Percentiles rank a stretch among this genome's conserved stretches.
These are phyloP conservation scores for Lagopus muta DNA, from an alignment of 2,113 vertebrate species.

Conservation along the genomic window DNA sequence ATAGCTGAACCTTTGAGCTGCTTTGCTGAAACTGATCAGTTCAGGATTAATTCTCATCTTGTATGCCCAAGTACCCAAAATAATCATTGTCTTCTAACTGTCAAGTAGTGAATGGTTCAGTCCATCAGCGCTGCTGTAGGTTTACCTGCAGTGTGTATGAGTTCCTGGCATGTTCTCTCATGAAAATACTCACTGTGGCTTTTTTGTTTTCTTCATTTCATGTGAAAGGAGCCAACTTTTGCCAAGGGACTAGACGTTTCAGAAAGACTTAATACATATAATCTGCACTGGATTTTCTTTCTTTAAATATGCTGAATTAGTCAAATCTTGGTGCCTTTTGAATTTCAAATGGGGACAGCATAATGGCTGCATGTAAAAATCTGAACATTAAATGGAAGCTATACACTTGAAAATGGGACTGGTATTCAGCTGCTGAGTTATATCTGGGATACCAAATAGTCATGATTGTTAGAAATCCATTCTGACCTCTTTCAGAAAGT, in stretches of 20 bases:
- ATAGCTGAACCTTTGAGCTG: background rate
- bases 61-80: background rate
- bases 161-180: background rate
- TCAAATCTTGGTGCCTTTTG: background rate
- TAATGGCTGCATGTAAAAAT: background rate
- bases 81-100: background rate
- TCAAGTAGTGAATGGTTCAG: background rate
- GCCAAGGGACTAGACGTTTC: background rate
- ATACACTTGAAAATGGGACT: background rate
- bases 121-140: background rate
- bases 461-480: background rate
- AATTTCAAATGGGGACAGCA: background rate
- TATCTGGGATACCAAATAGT: background rate
- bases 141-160: fast-evolving
- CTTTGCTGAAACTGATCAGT: background rate
- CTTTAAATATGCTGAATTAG: background rate
- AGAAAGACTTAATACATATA: background rate
- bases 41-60: background rate
- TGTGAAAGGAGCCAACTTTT: background rate
- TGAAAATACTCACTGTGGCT: background rate
- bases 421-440: background rate
- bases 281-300: constrained; percentile 9
- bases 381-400: background rate
- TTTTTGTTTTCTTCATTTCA: background rate
- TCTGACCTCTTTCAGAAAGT: background rate